These are phyloP conservation scores for Ciconia maguari DNA, from an alignment of 2,113 vertebrate species.

Conservation along the genomic window DNA sequence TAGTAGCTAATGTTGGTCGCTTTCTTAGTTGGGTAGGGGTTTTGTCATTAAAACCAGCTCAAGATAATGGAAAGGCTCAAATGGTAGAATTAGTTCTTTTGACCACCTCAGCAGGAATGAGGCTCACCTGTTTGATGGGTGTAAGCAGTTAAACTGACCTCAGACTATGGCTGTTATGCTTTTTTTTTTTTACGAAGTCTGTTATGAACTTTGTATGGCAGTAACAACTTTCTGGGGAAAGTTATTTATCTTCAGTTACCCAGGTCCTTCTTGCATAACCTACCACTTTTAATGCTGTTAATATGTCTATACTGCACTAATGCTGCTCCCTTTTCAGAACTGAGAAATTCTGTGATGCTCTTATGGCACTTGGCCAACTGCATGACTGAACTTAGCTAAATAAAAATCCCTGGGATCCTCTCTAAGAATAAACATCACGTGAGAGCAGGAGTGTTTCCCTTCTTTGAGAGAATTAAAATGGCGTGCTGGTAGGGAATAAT, in stretches of 20 bases:
- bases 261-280: background rate
- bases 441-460: constrained; percentile 14
- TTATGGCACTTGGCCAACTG: background rate
- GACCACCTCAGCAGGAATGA: rapidly evolving
- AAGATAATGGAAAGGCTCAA: background rate
- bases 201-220: background rate
- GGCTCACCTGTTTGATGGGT: background rate
- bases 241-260: rapidly evolving
- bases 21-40: background rate
- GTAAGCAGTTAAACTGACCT: background rate
- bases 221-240: background rate
- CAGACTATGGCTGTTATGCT: background rate
- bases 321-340: background rate
- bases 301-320: rapidly evolving
- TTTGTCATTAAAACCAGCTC: background rate
- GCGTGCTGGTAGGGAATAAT: background rate
- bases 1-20: background rate
- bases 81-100: background rate
- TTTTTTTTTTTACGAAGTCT: background rate
- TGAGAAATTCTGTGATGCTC: background rate
- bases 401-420: constrained; percentile 39
- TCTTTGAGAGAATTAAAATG: background rate
- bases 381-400: background rate
- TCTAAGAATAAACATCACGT: constrained; percentile 16
- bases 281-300: rapidly evolving